Evolutionary conservation across 2,797 vertebrate genomes (phyloP).

Genomic region (Alauda arvensis): DNA sequence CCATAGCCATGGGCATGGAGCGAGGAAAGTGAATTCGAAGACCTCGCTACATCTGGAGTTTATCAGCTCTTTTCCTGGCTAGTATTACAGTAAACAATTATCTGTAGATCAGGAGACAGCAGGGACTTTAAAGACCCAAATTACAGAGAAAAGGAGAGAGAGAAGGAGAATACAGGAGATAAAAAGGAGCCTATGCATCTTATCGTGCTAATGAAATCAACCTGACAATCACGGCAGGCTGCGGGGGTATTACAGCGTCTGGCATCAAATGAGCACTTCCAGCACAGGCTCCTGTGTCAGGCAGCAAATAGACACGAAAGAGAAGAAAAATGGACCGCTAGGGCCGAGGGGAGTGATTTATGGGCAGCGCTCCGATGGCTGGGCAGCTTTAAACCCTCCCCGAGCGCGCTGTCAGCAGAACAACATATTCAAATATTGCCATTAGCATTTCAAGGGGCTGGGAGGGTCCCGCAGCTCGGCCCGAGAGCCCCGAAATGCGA

Average conservation of each 20-base stretch:
- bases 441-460: conserved; percentile 42
- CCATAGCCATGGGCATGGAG: conserved; percentile 74
- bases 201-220: conserved; percentile 84
- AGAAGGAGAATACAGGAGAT: conserved; percentile 74
- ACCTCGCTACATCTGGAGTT: conserved; percentile 88
- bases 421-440: conserved; percentile 42
- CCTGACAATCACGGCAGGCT: conserved; percentile 73
- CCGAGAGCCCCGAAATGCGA: conserved; percentile 15
- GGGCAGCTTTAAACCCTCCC: conserved; percentile 64
- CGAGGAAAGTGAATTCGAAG: conserved; percentile 80
- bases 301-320: conserved; percentile 64
- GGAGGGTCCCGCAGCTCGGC: not conserved
- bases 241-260: conserved; percentile 66
- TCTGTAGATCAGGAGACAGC: conserved; percentile 88
- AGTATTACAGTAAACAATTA: conserved; percentile 88
- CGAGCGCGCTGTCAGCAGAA: conserved; percentile 46
- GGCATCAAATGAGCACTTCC: conserved; percentile 67
- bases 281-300: conserved; percentile 60
- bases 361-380: conserved; percentile 22
- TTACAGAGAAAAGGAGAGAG: conserved; percentile 77
- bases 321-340: conserved; percentile 62
- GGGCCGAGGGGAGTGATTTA: conserved; percentile 63
- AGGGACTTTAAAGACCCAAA: conserved; percentile 83
- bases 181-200: conserved; percentile 79
- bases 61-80: conserved; percentile 89